Percentiles rank a stretch among this genome's conserved stretches.
Conservation (phyloP, 1,140 invertebrate genomes). For the Meteorus sp. region DNA sequence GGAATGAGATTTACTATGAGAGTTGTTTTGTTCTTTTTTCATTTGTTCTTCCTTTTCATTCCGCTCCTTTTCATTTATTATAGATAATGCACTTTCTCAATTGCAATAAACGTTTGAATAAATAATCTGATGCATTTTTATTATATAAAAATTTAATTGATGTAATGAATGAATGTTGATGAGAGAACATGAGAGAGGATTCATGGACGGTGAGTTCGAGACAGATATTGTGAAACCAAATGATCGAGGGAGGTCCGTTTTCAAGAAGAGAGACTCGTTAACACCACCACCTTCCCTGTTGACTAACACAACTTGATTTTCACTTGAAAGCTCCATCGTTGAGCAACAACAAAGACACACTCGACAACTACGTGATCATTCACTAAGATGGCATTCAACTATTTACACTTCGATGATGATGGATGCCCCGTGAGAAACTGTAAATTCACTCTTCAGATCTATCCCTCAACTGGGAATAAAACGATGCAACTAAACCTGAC, state of each 20-base stretch:
- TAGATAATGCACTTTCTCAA: no score
- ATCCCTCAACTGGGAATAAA: slow-evolving; percentile 1
- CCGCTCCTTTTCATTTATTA: no score
- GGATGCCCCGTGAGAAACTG: not conserved
- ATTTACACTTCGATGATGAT: not conserved
- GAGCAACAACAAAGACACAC: not conserved
- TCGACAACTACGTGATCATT: not conserved
- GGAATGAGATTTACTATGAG: slow-evolving; percentile 8
- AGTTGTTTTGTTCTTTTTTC: not conserved
- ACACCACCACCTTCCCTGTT: not conserved
- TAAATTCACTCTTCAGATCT: not conserved
- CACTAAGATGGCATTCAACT: not conserved
- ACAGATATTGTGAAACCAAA: no score
- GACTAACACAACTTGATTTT: slow-evolving; percentile 1
- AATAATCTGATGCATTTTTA: no score
- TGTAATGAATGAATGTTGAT: no score
- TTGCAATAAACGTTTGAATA: no score
- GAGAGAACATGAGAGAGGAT: no score
- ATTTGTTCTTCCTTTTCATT: no score
- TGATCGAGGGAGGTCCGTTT: not conserved
- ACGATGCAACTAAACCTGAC: slow-evolving; percentile 4
- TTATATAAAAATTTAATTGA: no score
- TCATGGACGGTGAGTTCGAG: no score
- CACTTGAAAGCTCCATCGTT: not conserved
- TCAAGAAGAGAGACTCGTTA: not conserved